Percentiles rank a stretch among this genome's conserved stretches.
These are phyloP conservation scores for Willowsia nigromaculata DNA, from an alignment of 2,888 invertebrate species.

Conservation along the genomic window DNA sequence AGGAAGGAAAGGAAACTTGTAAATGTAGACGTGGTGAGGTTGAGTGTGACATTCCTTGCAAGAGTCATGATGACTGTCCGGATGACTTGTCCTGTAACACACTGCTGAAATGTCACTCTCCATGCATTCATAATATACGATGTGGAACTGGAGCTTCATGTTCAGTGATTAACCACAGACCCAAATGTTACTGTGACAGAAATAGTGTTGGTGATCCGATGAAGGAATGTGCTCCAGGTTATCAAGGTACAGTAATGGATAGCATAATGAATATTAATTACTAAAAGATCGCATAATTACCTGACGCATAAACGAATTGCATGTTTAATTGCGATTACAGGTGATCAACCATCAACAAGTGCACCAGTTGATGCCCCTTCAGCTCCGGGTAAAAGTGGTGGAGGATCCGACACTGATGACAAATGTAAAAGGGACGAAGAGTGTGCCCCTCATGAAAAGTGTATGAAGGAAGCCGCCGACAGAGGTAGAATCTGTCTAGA, in stretches of 20 bases:
- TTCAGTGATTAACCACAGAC: conserved; percentile 64
- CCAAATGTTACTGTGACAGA: conserved; percentile 71
- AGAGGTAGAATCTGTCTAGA: conserved; percentile 57
- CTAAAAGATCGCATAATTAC: too few relatives aligned
- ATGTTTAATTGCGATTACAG: too few relatives aligned
- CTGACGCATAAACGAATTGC: too few relatives aligned
- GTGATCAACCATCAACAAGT: conserved; percentile 41
- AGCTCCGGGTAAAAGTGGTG: neutral
- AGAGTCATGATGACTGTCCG: conserved; percentile 76
- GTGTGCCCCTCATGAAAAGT: conserved; percentile 52
- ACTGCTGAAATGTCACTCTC: conserved; percentile 74
- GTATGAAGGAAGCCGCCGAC: conserved; percentile 34
- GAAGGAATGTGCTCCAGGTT: conserved; percentile 69
- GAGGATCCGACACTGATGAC: neutral
- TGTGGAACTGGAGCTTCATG: conserved; percentile 72
- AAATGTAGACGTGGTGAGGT: conserved; percentile 44
- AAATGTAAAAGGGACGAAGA: conserved; percentile 60
- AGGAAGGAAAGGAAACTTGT: conserved; percentile 44
- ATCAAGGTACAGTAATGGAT: conserved; percentile 69
- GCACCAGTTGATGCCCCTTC: conserved; percentile 22
- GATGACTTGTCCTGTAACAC: conserved; percentile 74
- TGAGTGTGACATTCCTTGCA: conserved; percentile 66
- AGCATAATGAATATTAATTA: neutral
- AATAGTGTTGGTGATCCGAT: conserved; percentile 72
- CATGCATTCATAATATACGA: conserved; percentile 75